phyloP scores from a whole-genome alignment of 2,888 invertebrate species.

The Cryptophagus acutangulus region DNA sequence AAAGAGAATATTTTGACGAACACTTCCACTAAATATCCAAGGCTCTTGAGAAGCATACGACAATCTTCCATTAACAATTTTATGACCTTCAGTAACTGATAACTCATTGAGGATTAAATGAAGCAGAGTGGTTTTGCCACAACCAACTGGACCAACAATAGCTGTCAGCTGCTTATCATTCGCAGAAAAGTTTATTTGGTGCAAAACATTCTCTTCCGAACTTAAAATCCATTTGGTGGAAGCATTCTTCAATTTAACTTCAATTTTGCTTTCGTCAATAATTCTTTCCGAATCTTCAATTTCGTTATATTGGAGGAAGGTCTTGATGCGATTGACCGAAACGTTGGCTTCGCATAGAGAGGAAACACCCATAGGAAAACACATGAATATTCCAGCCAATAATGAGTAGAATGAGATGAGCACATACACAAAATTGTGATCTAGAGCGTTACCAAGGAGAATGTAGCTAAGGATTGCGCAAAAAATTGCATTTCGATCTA shows the following conservation, averaged over 20 bases:
- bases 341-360: slow-evolving; percentile 13
- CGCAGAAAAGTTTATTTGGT: slow-evolving; percentile 59
- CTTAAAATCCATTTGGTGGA: slow-evolving; percentile 60
- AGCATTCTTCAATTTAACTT: slow-evolving; percentile 43
- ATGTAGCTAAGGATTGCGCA: slow-evolving; percentile 71
- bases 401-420: slow-evolving; percentile 84
- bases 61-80: slow-evolving; percentile 61
- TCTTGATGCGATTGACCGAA: slow-evolving; percentile 58
- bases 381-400: too few species aligned
- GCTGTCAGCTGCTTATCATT: slow-evolving; percentile 54
- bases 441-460: slow-evolving; percentile 62
- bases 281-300: not conserved
- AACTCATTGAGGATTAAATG: slow-evolving; percentile 64
- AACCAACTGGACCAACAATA: slow-evolving; percentile 53
- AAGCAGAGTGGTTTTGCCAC: slow-evolving; percentile 55
- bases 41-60: slow-evolving; percentile 80
- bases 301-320: slow-evolving; percentile 50
- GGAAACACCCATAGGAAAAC: slow-evolving; percentile 76
- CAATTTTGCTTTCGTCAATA: not conserved
- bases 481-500: slow-evolving; percentile 78
- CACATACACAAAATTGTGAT: slow-evolving; percentile 77
- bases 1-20: slow-evolving; percentile 86
- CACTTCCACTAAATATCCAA: slow-evolving; percentile 76
- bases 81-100: slow-evolving; percentile 57
- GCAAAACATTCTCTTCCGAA: slow-evolving; percentile 45